Evolutionary conservation across 2,113 vertebrate genomes (phyloP), one percentile per base, ranked within the genome.

Genomic region (Pao palembangensis): DNA sequence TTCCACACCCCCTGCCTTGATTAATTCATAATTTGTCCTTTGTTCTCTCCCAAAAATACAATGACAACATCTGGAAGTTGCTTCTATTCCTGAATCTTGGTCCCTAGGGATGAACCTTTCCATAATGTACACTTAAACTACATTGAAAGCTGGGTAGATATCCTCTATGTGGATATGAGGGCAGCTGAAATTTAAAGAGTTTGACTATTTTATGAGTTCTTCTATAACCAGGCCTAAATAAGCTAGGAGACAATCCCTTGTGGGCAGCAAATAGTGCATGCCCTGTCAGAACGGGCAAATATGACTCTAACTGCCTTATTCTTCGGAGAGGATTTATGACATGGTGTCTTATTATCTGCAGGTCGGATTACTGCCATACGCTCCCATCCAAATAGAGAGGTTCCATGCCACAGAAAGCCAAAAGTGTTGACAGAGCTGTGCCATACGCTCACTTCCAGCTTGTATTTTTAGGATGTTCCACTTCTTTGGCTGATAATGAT

Each of bases 261-360:
- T 65, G 69, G 80, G 72, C 76, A 76, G 76, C 66, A 80, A 85
- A 76, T 83, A 71, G 71, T 56, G 72, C 60, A 25, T 75, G 78
- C 51, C 64, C 69, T 63, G 71, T 70, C 6, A 28, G 64, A 74
- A 76, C 59, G 67, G 72, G 72, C 85, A 80, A 84, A 85, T 79
- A 79, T 63, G 67, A 75, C 58, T 69, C 72, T 68, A 81, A 84
- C 67, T 71, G 76, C 76, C 63, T 82, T 73, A 41, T 63, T 81
- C 84, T 79, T 81, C 69, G 57, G 64, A 73, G 65, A 73, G 78
- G 76, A 83, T 83, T 88, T 79, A 84, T 82, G 71, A 72, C 74
- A 75, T 38, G 46, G 71, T 34, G 47, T 81, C 73, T 69, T 76
- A 82, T 87, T 81, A 87, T 83, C 78, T 75, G 73, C 63, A 61